Conservation (phyloP, 2,797 vertebrate genomes). For the Pelodytes ibericus region DNA sequence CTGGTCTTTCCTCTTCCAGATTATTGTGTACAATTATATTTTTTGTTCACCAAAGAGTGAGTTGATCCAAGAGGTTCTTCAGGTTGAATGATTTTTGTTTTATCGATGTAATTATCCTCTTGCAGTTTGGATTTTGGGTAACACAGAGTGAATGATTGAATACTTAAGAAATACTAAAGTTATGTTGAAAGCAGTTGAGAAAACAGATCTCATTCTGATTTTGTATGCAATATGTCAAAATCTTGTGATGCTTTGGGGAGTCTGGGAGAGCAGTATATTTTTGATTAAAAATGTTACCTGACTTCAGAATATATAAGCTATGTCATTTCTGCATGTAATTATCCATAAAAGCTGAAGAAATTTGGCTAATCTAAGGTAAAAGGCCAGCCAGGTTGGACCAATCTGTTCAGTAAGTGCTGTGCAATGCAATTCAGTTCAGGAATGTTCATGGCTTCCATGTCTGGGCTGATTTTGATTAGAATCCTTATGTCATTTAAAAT, state of each 20-base stretch:
- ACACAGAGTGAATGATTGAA: too few relatives aligned
- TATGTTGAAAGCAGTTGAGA: background rate
- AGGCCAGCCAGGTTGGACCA: background rate
- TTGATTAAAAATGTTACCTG: background rate
- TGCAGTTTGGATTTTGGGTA: too few relatives aligned
- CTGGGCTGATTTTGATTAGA: background rate
- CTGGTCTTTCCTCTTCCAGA: too few relatives aligned
- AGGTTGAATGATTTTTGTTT: too few relatives aligned
- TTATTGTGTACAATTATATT: too few relatives aligned
- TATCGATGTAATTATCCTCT: too few relatives aligned
- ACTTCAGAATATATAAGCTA: background rate
- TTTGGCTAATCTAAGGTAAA: constrained; percentile 1
- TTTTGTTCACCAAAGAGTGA: too few relatives aligned
- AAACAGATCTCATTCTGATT: background rate
- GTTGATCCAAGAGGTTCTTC: too few relatives aligned
- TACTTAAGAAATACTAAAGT: background rate
- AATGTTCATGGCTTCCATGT: constrained; percentile 19
- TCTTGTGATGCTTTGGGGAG: background rate
- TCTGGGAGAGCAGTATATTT: background rate
- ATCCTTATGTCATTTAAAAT: background rate
- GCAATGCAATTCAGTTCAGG: constrained; percentile 5
- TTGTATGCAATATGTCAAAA: background rate
- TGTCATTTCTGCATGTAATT: constrained; percentile 1
- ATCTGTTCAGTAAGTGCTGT: constrained; percentile 1
- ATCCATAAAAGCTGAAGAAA: background rate